A percentile compares a stretch with the other conserved stretches of the same genome.
Conservation (phyloP, 2,113 vertebrate genomes). For the Calyptommatus sinebrachiatus region DNA sequence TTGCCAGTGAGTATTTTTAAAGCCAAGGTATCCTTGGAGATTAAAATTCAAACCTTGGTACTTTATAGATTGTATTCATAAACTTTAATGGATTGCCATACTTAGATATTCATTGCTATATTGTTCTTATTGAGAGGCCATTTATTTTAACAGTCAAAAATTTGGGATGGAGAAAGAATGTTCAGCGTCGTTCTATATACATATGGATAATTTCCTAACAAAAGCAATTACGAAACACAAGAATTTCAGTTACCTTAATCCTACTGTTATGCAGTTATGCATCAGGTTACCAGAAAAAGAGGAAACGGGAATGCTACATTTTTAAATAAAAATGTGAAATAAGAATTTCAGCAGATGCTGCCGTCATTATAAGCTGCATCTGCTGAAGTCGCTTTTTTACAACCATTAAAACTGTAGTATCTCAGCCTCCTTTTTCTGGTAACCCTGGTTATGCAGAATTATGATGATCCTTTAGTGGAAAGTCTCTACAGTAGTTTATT, state of each 20-base stretch:
- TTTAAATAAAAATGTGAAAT: no score
- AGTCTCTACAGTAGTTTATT: neutral
- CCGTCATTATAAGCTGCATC: no score
- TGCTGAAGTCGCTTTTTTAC: no score
- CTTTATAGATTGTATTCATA: slow-evolving; percentile 32
- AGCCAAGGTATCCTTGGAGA: slow-evolving; percentile 35
- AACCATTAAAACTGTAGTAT: no score
- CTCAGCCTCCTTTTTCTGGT: no score
- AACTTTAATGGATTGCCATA: slow-evolving; percentile 23
- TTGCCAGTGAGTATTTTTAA: slow-evolving; percentile 46
- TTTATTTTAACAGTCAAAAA: slow-evolving; percentile 25
- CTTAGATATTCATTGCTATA: slow-evolving; percentile 37
- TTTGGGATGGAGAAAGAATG: slow-evolving; percentile 31
- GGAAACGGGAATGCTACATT: no score
- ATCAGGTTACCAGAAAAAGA: neutral
- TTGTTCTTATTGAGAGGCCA: slow-evolving; percentile 48
- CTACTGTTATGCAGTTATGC: slow-evolving; percentile 10
- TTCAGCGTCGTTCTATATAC: slow-evolving; percentile 30
- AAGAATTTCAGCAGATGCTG: no score
- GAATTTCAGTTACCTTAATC: neutral
- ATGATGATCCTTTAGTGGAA: neutral
- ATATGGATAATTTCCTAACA: slow-evolving; percentile 30
- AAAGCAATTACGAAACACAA: slow-evolving; percentile 9
- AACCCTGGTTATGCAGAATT: neutral
- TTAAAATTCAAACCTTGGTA: slow-evolving; percentile 29